Conservation (phyloP, 2,797 vertebrate species). For the Hoplostethus atlanticus region DNA sequence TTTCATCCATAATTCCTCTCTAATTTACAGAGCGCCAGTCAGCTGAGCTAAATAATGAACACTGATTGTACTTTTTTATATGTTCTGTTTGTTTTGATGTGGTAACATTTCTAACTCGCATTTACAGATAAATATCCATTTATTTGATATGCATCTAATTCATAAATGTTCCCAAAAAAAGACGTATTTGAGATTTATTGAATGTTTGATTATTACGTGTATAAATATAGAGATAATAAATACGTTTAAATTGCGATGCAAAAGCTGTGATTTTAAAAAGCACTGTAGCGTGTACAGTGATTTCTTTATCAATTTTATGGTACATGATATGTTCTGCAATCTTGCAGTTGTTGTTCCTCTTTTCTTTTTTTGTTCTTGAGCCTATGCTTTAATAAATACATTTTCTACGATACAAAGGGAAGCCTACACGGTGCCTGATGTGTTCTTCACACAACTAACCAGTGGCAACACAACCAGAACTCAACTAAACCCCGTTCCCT, state of each 20-base stretch:
- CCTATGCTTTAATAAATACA: constrained; percentile 85
- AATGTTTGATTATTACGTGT: constrained; percentile 66
- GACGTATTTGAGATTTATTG: constrained; percentile 60
- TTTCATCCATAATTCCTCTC: constrained; percentile 53
- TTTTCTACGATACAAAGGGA: constrained; percentile 78
- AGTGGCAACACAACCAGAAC: constrained; percentile 39
- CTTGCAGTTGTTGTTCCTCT: constrained; percentile 76
- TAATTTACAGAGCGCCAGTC: constrained; percentile 46
- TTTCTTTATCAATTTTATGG: constrained; percentile 85
- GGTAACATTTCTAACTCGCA: constrained; percentile 76
- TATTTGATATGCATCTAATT: constrained; percentile 53
- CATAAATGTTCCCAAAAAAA: constrained; percentile 48
- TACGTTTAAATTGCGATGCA: constrained; percentile 75
- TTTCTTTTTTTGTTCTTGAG: constrained; percentile 70
- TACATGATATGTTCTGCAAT: constrained; percentile 84
- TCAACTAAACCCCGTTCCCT: constrained; percentile 38
- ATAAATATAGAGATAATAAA: constrained; percentile 49
- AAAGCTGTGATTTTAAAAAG: constrained; percentile 81
- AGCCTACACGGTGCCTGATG: constrained; percentile 69
- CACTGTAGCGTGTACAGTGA: constrained; percentile 83
- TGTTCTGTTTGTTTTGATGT: constrained; percentile 65
- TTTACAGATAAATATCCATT: constrained; percentile 53
- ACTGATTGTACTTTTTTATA: constrained; percentile 79
- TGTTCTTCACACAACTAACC: constrained; percentile 39
- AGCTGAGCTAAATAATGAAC: constrained; percentile 61